Conservation (phyloP, 2,888 invertebrate species). For the Lepidocyrtoides sp. region DNA sequence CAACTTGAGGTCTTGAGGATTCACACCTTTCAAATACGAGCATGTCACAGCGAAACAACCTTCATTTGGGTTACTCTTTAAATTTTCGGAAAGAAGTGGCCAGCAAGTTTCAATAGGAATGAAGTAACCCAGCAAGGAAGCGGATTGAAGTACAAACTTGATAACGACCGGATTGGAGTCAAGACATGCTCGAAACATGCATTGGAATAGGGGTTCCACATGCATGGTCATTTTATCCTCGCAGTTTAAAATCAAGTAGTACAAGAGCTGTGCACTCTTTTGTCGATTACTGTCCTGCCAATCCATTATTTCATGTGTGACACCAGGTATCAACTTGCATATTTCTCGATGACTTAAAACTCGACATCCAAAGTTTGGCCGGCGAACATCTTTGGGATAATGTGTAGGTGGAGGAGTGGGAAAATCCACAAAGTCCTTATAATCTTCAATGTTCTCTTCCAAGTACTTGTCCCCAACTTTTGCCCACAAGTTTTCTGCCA, state of each 20-base stretch:
- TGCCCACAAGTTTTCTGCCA: conserved; percentile 90
- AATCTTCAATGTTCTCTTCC: conserved; percentile 94
- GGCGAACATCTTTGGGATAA: conserved; percentile 91
- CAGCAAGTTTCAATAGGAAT: conserved; percentile 90
- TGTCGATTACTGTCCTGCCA: conserved; percentile 91
- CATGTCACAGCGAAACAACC: conserved; percentile 89
- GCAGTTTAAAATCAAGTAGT: conserved; percentile 91
- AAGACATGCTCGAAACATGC: conserved; percentile 87
- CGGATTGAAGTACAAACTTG: conserved; percentile 90
- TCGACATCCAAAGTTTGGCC: conserved; percentile 96
- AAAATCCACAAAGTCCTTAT: conserved; percentile 94
- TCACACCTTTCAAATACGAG: conserved; percentile 89
- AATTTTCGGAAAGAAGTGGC: conserved; percentile 85
- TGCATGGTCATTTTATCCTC: conserved; percentile 92
- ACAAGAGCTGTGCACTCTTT: conserved; percentile 92
- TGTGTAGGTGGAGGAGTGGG: conserved; percentile 90
- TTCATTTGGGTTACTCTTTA: conserved; percentile 86
- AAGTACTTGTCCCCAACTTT: conserved; percentile 93
- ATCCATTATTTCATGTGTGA: conserved; percentile 91
- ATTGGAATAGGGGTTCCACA: conserved; percentile 88
- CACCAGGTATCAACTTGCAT: conserved; percentile 91
- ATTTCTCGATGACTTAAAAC: conserved; percentile 92
- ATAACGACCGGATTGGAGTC: conserved; percentile 86
- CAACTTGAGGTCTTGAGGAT: conserved; percentile 87
- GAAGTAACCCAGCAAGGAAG: conserved; percentile 92